Evolutionary conservation across 2,113 vertebrate genomes (phyloP).

Genomic region (Chrysochloris asiatica): DNA sequence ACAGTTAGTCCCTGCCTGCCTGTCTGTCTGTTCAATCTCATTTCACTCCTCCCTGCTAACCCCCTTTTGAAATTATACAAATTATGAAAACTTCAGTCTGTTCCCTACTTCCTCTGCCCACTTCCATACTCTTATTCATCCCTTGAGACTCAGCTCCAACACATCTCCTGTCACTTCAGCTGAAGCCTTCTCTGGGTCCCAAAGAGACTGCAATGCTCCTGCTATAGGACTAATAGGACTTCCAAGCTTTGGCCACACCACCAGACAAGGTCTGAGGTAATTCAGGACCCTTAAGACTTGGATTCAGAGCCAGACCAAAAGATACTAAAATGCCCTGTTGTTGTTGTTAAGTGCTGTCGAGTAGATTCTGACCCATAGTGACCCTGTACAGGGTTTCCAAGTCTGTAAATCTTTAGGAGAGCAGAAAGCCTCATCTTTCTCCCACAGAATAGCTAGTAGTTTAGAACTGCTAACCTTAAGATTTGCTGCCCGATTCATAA

Average conservation of each 20-base stretch:
- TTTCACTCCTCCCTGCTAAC: background rate
- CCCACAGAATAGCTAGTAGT: too few relatives aligned
- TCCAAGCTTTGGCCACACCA: background rate
- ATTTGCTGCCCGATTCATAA: too few relatives aligned
- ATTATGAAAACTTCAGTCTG: background rate
- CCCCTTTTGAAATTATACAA: background rate
- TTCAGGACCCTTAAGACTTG: background rate
- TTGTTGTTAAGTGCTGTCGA: too few relatives aligned
- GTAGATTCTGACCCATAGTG: too few relatives aligned
- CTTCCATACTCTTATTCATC: background rate
- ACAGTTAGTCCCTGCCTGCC: background rate
- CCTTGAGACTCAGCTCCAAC: background rate
- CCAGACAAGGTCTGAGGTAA: background rate
- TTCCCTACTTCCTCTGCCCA: background rate
- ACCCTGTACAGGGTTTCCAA: too few relatives aligned
- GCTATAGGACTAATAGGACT: background rate
- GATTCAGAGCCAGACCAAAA: too few relatives aligned
- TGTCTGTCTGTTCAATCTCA: background rate
- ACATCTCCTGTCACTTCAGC: background rate
- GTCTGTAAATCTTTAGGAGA: too few relatives aligned
- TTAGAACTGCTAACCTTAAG: too few relatives aligned
- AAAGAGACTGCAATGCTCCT: background rate
- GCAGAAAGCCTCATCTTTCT: too few relatives aligned
- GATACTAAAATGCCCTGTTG: too few relatives aligned
- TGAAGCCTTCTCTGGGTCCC: background rate